Conservation (phyloP, 2,888 invertebrate genomes). For the Tanypteryx hageni region DNA sequence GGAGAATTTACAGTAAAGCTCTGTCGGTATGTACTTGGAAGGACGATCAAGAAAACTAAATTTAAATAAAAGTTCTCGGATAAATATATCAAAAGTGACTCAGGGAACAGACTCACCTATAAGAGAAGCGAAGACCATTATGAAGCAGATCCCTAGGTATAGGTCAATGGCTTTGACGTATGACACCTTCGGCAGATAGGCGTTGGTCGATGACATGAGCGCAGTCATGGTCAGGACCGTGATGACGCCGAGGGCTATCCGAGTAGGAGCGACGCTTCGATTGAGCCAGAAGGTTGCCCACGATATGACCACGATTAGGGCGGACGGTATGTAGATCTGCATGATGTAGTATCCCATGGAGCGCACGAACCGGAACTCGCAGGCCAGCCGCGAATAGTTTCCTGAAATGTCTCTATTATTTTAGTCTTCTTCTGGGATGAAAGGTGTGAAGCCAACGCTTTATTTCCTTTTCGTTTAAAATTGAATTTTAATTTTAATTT, state of each 20-base stretch:
- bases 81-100: no score
- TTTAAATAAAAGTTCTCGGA: no score
- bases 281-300: constrained; percentile 75
- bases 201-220: constrained; percentile 75
- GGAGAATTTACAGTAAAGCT: no score
- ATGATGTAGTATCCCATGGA: constrained; percentile 78
- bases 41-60: no score
- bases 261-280: constrained; percentile 74
- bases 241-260: constrained; percentile 74
- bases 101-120: constrained; percentile 71
- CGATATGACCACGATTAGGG: constrained; percentile 75
- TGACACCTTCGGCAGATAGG: constrained; percentile 77
- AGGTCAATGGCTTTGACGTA: constrained; percentile 77
- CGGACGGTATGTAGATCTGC: constrained; percentile 76
- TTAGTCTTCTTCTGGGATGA: no score
- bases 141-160: constrained; percentile 76
- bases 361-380: constrained; percentile 75
- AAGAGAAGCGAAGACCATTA: constrained; percentile 78
- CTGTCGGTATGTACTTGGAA: no score
- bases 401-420: constrained; percentile 70
- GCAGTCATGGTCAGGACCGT: constrained; percentile 77
- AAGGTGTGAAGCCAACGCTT: no score
- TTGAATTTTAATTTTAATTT: no score
- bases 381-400: constrained; percentile 75
- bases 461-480: no score